phyloP scores from a whole-genome alignment of 2,888 invertebrate species.

The Thysanoteuthis rhombus region DNA sequence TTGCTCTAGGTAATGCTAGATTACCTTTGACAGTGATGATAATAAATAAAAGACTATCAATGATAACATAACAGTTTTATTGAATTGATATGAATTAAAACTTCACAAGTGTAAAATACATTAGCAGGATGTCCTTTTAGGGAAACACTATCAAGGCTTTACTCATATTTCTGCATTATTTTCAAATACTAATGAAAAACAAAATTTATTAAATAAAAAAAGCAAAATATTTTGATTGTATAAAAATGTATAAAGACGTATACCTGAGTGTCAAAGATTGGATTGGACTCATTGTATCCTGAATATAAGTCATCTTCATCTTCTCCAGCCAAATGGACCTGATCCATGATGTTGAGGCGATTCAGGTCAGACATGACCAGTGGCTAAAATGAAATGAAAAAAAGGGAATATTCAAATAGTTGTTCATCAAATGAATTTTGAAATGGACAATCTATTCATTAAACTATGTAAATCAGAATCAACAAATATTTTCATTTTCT shows the following conservation, averaged over 20 bases:
- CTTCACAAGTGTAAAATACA: neutral
- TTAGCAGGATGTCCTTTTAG: neutral
- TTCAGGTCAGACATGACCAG: constrained; percentile 43
- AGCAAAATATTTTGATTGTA: neutral
- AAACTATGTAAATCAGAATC: neutral
- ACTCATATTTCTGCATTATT: too few relatives aligned
- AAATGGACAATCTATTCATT: neutral
- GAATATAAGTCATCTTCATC: constrained; percentile 67
- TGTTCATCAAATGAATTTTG: neutral
- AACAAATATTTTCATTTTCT: neutral
- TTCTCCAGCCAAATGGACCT: constrained; percentile 65
- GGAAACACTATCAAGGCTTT: too few relatives aligned
- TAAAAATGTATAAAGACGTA: constrained; percentile 31
- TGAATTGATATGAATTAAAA: neutral
- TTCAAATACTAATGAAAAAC: too few relatives aligned
- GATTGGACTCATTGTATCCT: constrained; percentile 67
- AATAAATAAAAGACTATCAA: too few relatives aligned
- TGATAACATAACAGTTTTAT: neutral
- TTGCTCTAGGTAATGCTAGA: too few relatives aligned
- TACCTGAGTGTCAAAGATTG: constrained; percentile 65
- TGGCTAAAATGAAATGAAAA: neutral
- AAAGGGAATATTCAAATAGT: neutral
- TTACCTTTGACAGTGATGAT: too few relatives aligned
- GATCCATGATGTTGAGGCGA: constrained; percentile 64
- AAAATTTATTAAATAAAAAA: too few relatives aligned